Percentiles rank a stretch among this genome's conserved stretches.
Evolutionary conservation across 2,797 vertebrate genomes (phyloP).

Genomic region (Poeciliopsis gracilis): DNA sequence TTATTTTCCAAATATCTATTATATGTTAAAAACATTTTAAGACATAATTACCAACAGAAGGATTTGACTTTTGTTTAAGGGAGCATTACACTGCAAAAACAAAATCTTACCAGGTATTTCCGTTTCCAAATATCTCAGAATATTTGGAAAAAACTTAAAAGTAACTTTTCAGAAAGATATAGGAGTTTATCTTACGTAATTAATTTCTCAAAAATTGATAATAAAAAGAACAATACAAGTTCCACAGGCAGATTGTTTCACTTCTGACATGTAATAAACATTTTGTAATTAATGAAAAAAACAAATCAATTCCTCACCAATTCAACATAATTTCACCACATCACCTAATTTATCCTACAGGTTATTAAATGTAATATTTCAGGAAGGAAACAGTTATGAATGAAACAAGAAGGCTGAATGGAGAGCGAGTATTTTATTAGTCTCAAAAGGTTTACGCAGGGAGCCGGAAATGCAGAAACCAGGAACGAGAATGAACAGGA

Average conservation of each 20-base stretch:
- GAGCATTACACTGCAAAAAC: not conserved
- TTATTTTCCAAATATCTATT: too few species aligned
- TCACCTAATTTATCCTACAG: not conserved
- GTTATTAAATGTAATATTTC: not conserved
- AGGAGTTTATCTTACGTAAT: too few species aligned
- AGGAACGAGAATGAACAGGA: not conserved
- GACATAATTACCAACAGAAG: not conserved
- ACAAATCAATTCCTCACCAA: not conserved
- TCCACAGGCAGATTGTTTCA: too few species aligned
- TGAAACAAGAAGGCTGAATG: not conserved
- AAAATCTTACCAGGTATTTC: not conserved
- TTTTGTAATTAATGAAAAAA: too few species aligned
- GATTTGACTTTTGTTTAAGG: not conserved
- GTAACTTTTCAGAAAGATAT: too few species aligned
- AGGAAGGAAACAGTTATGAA: not conserved
- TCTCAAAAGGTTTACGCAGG: not conserved
- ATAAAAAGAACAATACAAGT: too few species aligned
- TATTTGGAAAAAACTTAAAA: too few species aligned
- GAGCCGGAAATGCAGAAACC: not conserved
- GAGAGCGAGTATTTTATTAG: not conserved
- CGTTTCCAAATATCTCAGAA: too few species aligned
- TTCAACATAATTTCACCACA: not conserved
- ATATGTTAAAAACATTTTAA: conserved; percentile 2
- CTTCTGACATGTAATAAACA: too few species aligned
- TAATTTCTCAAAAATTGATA: too few species aligned